phyloP scores from a whole-genome alignment of 2,888 invertebrate species.

The Agrochola lota region DNA sequence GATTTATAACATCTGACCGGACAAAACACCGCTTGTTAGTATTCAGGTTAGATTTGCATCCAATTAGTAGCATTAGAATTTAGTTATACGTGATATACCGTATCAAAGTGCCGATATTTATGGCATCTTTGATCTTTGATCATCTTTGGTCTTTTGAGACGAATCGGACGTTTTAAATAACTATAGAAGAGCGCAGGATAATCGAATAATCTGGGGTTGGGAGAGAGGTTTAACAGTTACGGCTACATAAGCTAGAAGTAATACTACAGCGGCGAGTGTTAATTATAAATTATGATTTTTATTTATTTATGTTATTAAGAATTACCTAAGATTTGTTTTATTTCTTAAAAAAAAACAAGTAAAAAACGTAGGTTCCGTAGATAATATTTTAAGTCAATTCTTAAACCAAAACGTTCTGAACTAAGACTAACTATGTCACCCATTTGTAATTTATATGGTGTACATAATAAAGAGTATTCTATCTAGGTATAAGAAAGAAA shows the following conservation, averaged over 20 bases:
- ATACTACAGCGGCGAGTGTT: neutral
- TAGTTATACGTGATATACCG: constrained; percentile 78
- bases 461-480: no score
- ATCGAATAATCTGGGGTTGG: neutral
- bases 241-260: neutral
- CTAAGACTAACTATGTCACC: no score
- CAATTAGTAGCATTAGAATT: constrained; percentile 82
- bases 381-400: no score
- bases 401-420: no score
- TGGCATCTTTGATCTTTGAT: constrained; percentile 50
- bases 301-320: neutral
- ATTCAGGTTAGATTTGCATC: constrained; percentile 87
- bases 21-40: constrained; percentile 85
- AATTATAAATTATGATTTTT: neutral
- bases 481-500: no score
- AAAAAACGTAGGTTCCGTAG: no score
- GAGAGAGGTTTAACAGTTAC: neutral
- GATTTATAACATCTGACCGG: constrained; percentile 83
- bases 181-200: constrained; percentile 5
- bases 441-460: no score
- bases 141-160: no score
- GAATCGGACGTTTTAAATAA: constrained; percentile 15
- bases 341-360: no score
- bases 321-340: no score
- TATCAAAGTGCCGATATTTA: constrained; percentile 69